Base-by-base conservation (phyloP, 2,113 vertebrate genomes). In the Phyllopteryx taeniolatus region DNA sequence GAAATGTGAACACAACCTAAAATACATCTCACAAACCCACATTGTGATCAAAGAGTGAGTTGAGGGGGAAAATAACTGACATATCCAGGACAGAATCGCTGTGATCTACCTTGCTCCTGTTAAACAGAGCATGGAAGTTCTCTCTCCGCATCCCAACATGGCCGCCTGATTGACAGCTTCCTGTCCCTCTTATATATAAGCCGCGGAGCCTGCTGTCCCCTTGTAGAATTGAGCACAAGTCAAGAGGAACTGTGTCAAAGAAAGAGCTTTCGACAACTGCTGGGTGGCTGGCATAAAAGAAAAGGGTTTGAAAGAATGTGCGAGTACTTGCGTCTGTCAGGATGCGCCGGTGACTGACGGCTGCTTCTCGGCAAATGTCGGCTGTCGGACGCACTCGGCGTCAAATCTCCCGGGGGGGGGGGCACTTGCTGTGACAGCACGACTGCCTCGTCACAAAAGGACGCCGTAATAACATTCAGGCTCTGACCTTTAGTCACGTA, bases 341-440 rank as follows among this genome's bases (percentile, higher is more conserved):
- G 43, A 33, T n/a, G 56, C 47, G 51, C 5, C 53, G 68, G 80
- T 83, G 79, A 82, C 43, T 87, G 86, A 83, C 81, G 71, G 80
- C 69, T 77, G 72, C 79, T 84, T 76, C 79, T 44, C 61, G 67
- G 68, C 78, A 83, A 85, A 91, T 79, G 80, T 81, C 82, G 85
- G 82, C 83, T 82, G 81, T 85, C 84, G 80, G 70, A 74, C 72
- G 43, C 51, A 49, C 60, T 75, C 71, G 69, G 65, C 56, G 66
- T 69, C 77, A 65, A 61, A 57, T 59, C 56, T 69, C 66, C 71
- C 59, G 39, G 66, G 78, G 77, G 66, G 78, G 77, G 76, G 2
- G 82, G 67, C 57, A 79, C 65, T 77, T 43, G 31, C 11, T 27
- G 51, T 59, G 72, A 80, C 80, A 64, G 78, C 22, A 44, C 72